Evolutionary conservation across 2,888 invertebrate genomes (phyloP), one percentile per base, ranked within the genome.

Genomic region (Odontothrips loti): DNA sequence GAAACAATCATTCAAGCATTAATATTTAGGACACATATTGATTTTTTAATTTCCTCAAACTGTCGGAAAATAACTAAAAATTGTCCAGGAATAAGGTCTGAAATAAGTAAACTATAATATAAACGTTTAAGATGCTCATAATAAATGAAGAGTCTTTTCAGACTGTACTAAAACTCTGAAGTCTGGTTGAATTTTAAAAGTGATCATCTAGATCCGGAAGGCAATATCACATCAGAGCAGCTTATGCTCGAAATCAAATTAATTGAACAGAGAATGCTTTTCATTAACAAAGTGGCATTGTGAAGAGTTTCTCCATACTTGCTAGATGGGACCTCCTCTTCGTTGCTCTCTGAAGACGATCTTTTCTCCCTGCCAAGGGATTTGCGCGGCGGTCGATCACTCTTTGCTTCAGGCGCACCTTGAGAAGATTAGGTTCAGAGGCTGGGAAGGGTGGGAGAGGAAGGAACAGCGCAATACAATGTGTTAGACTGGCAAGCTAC

Each of bases 341-440:
- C 90, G 91, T 89, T 86, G 91, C 93, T 88, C 94, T 92, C 86
- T 93, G 90, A 87, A 92, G 90, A 84, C 92, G 90, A 86, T 93
- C 93, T 88, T 93, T 96, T 84, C 96, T 92, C 85, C 95, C 91
- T 85, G 92, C 89, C 88, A 97, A 92, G 85, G 97, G 97, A 88
- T 96, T 97, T 87, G 96, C 95, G 88, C 97, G 93, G 85, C 97
- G 93, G 89, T 97, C 97, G 90, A 96, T 94, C 88, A 97, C 97
- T 88, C 97, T 95, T 90, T 96, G 95, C 90, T 96, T 96, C 88
- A 96, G 92, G 85, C 95, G 93, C 89, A 96, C 94, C 91, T 96
- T 96, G 90, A 96, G 92, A 90, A 97, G 92, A 91, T 98, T 97
- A 86, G 97, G 97, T 92, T 97, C 97, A 89, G 97, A 97, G 88